Base-by-base conservation (phyloP, 2,113 vertebrate genomes). In the Dryoscopus gambensis region DNA sequence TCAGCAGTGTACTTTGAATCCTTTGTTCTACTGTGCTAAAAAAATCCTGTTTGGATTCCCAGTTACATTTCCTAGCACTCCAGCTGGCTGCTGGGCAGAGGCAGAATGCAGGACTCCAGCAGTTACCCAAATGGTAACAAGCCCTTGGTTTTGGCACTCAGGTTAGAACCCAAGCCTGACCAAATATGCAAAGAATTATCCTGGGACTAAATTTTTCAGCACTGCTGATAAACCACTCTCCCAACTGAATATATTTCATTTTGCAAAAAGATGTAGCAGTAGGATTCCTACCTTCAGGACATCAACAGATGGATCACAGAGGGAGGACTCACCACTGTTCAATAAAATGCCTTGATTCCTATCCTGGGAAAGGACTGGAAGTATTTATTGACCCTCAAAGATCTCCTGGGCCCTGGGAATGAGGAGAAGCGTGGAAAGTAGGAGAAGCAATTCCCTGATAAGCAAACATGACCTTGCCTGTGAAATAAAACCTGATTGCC, bases 361-460 rank as follows among this genome's bases (percentile, higher is more conserved):
- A 5, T 21, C 30, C 37, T 40, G 37, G 31, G 50, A 83, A 84
- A 84, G 74, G 22, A 39, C 35, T 44, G 13, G 18, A 91, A 82
- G 25, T 49, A 44, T 74, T 80, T 76, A 40, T 62, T 87, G 60
- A 73, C 25, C 60, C 35, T 60, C 40, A 82, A 63, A 74, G 25
- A 73, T 73, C 80, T 90, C 79, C 57, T 52, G 74, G 82, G 77
- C 28, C 53, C 52, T 82, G 78, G 76, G 79, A 87, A 74, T 1
- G 7, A 65, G 67, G 42, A 79, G 49, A 46, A 93, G 35, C 5
- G 8, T 83, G 50, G 88, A 73, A 89, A 87, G 37, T 3, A 85
- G 52, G 74, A 91, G 81, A 79, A 96, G 69, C 46, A 80, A 62
- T 90, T 67, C 75, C 73, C 78, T 85, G 74, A 96, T 55, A 89